phyloP scores from a whole-genome alignment of 2,113 vertebrate species.

The Crotalus tigris region DNA sequence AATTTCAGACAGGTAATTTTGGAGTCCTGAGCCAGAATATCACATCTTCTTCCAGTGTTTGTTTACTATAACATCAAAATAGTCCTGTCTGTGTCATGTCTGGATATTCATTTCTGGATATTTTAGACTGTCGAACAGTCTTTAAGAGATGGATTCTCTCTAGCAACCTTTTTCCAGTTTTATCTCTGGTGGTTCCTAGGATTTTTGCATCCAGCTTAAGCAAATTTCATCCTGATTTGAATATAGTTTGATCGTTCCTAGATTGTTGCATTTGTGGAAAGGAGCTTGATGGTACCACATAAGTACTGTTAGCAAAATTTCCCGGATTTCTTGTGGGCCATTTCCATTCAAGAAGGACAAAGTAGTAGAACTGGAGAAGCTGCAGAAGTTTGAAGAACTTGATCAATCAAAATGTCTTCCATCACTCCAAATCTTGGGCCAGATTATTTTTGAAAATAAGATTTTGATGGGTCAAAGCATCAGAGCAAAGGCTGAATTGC shows the following conservation, averaged over 20 bases:
- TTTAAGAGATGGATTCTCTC: background rate
- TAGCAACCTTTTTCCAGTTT: background rate
- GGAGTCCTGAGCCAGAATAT: background rate
- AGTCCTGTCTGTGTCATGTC: background rate
- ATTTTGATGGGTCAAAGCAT: background rate
- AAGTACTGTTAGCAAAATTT: background rate
- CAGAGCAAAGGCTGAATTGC: background rate
- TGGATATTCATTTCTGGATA: background rate
- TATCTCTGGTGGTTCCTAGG: too few relatives aligned
- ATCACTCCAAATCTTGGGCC: background rate
- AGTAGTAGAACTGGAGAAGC: background rate
- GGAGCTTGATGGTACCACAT: background rate
- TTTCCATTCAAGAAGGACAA: background rate
- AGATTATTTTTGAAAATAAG: background rate
- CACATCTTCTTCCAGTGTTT: background rate
- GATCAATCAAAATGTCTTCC: background rate
- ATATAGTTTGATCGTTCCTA: background rate
- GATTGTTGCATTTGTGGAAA: background rate
- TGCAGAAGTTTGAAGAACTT: background rate
- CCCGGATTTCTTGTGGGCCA: background rate
- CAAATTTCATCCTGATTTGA: background rate
- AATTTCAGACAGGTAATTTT: conserved; percentile 2
- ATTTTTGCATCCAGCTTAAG: background rate
- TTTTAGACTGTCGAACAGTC: background rate
- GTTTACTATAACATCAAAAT: background rate